These are phyloP conservation scores for Pholis gunnellus DNA, from an alignment of 2,113 vertebrate genomes.

Conservation along the genomic window DNA sequence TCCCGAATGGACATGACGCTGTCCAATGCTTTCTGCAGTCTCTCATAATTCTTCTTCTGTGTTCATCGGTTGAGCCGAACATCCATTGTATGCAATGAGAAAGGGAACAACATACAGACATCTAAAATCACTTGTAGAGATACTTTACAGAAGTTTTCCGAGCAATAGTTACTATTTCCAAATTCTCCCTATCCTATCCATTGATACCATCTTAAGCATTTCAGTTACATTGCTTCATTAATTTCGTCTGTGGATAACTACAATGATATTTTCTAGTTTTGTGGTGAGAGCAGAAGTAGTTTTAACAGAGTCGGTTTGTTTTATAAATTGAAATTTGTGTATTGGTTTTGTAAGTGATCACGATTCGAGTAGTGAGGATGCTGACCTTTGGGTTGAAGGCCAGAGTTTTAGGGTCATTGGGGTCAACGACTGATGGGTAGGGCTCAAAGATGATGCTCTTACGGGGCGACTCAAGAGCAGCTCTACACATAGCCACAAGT, in stretches of 20 bases:
- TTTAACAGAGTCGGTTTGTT: neutral
- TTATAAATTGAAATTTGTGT: neutral
- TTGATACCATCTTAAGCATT: neutral
- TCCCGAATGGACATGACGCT: slow-evolving; percentile 99
- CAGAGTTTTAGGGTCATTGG: slow-evolving; percentile 97
- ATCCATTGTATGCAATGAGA: slow-evolving; percentile 64
- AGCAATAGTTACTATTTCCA: neutral
- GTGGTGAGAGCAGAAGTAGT: neutral
- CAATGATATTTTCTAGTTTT: neutral
- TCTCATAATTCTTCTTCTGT: slow-evolving; percentile 99
- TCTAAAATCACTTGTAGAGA: slow-evolving; percentile 54
- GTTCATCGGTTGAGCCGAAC: slow-evolving; percentile 64
- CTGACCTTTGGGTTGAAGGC: slow-evolving; percentile 99
- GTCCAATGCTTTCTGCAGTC: slow-evolving; percentile 98
- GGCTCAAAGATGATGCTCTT: slow-evolving; percentile 99
- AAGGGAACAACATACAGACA: slow-evolving; percentile 65
- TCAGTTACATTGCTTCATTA: neutral
- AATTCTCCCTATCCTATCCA: neutral
- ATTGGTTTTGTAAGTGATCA: neutral
- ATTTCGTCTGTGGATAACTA: neutral
- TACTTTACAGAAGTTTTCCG: neutral
- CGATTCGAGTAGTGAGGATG: neutral
- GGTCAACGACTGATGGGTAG: slow-evolving; percentile 98
- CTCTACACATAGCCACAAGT: slow-evolving; percentile 97
- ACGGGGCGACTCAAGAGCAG: slow-evolving; percentile 96